Conservation (phyloP, 2,797 vertebrate genomes). For the Epinephelus awoara region DNA sequence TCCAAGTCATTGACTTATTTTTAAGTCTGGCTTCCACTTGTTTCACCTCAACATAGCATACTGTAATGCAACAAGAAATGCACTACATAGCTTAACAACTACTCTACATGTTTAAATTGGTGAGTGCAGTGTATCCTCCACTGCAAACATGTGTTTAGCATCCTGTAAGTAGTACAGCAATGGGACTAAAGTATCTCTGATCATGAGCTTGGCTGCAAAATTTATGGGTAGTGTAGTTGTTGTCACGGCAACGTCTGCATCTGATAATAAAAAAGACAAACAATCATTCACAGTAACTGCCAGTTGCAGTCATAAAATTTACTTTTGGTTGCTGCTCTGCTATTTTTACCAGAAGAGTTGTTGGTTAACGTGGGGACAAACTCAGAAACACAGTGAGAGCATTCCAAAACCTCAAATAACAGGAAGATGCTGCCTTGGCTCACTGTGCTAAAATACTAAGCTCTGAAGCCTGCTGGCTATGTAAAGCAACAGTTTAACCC, state of each 20-base stretch:
- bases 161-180: constrained; percentile 1
- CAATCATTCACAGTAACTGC: constrained; percentile 6
- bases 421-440: constrained; percentile 14
- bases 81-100: constrained; percentile 22
- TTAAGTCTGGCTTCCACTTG: constrained; percentile 21
- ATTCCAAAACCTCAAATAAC: constrained; percentile 2
- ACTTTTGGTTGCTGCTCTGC: background rate
- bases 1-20: constrained; percentile 21
- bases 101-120: background rate
- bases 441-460: constrained; percentile 18
- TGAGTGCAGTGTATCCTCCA: constrained; percentile 19
- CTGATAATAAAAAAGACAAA: background rate
- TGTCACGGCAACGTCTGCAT: constrained; percentile 3
- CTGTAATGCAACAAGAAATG: constrained; percentile 20
- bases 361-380: background rate
- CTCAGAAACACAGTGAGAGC: background rate
- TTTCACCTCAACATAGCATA: background rate
- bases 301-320: background rate
- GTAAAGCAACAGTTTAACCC: constrained; percentile 13
- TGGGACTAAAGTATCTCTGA: background rate
- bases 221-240: background rate
- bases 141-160: constrained; percentile 38
- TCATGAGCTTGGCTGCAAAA: constrained; percentile 17
- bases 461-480: background rate
- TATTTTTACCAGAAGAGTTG: background rate